These are phyloP conservation scores for Acronicta leporina DNA, from an alignment of 2,888 invertebrate species.

Conservation along the genomic window DNA sequence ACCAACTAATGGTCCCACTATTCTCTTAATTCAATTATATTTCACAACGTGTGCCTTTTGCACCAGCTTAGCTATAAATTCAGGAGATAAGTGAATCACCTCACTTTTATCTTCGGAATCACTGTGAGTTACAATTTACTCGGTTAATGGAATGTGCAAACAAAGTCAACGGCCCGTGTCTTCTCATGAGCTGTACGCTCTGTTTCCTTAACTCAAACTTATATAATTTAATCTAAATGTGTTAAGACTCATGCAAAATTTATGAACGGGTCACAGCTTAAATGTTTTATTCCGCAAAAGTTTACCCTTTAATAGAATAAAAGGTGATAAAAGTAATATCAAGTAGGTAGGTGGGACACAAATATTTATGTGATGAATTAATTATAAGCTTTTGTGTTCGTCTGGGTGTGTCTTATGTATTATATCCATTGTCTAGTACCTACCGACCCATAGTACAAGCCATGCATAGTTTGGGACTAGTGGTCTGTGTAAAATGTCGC, in stretches of 20 bases:
- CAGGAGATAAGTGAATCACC: constrained; percentile 20
- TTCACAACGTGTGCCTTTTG: constrained; percentile 19
- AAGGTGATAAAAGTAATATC: not conserved
- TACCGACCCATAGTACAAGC: no score
- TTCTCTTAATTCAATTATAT: constrained; percentile 13
- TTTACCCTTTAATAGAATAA: constrained; percentile 18
- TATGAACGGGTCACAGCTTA: constrained; percentile 30
- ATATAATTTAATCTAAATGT: constrained; percentile 50
- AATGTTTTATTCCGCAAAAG: constrained; percentile 26
- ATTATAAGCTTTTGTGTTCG: no score
- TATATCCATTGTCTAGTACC: no score
- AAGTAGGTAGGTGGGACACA: no score
- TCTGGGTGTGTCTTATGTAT: no score
- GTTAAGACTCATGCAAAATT: constrained; percentile 47
- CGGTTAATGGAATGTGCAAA: constrained; percentile 51
- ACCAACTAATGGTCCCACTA: constrained; percentile 4
- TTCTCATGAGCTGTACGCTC: constrained; percentile 61
- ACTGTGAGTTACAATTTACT: constrained; percentile 39
- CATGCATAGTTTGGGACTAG: no score
- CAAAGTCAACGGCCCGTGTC: constrained; percentile 56
- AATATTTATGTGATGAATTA: no score
- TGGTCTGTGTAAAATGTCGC: no score
- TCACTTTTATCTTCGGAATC: constrained; percentile 31
- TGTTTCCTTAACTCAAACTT: constrained; percentile 58
- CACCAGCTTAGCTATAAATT: no score